Conservation (phyloP, 2,113 vertebrate genomes). For the Petroica traversi region DNA sequence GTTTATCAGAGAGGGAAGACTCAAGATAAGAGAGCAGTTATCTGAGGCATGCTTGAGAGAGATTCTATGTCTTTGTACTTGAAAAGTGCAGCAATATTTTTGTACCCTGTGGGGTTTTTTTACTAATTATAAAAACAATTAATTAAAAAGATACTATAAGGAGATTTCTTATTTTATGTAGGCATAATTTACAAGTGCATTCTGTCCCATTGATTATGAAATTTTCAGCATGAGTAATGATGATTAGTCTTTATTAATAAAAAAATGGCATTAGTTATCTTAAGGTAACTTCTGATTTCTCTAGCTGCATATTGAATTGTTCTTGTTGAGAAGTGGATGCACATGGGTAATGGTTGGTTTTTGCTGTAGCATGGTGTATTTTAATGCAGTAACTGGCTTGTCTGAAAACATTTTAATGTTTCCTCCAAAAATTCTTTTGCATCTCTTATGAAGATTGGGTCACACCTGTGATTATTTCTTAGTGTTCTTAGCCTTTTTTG, state of each 20-base stretch:
- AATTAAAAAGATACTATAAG: not conserved
- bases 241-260: not conserved
- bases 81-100: not conserved
- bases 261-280: not conserved
- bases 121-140: not conserved
- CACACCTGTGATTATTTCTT: not conserved
- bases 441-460: not conserved
- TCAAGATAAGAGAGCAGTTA: not conserved
- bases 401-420: not conserved
- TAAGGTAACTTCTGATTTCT: not conserved
- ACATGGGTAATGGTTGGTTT: not conserved
- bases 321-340: not conserved
- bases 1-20: not conserved
- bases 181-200: not conserved
- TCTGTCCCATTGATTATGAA: not conserved
- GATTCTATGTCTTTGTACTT: not conserved
- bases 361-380: not conserved
- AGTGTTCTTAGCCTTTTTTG: not conserved
- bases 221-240: not conserved
- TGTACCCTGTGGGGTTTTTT: rapidly evolving
- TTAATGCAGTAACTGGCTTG: not conserved
- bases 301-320: not conserved
- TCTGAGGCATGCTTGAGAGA: not conserved
- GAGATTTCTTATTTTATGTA: not conserved
- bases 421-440: not conserved